Base-by-base conservation (phyloP, 2,113 vertebrate genomes). In the Eolophus roseicapilla region DNA sequence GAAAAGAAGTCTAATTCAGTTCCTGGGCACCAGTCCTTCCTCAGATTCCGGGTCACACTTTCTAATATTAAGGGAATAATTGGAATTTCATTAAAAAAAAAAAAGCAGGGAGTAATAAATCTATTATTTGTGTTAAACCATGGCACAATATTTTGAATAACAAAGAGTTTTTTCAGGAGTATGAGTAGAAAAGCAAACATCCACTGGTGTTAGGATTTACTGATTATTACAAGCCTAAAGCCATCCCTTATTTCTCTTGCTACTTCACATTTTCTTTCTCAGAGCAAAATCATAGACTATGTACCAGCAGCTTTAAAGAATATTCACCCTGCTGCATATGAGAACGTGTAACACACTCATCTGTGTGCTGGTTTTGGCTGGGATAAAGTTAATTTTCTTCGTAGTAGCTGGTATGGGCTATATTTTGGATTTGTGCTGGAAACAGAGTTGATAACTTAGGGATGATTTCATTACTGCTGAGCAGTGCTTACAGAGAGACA, bases 1-100 rank as follows among this genome's bases (percentile, higher is more conserved):
- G 82, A 88, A 88, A 44, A 97, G 19, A 37, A 88, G 88, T 93
- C 43, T 88, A 69, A 35, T 69, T 93, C 62, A 46, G 39, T 86
- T 96, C 57, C 57, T 88, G 59, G 8, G 60, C 64, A 53, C 29
- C 14, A 47, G 23, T 70, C 41, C 27, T 93, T 86, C 85, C 55
- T 92, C 33, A 75, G 17, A 80, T 80, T 88, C 27, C 31, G 90
- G 68, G 55, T 17, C 53, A 41, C n/a, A 6, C 13, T 94, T 95
- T 49, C n/a, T 81, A 82, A 86, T 70, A 94, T 80, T 53, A 69
- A 67, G 14, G 33, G 25, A 41, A 81, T 43, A 92, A 55, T 5
- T 19, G 41, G 8, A 83, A 80, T 92, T 90, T 78, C 20, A 53
- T 50, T 10, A 67, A 3, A 14, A 20, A 46, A n/a, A n/a, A 37